phyloP scores from a whole-genome alignment of 2,888 invertebrate species.

The Didymodactylos carnosus region DNA sequence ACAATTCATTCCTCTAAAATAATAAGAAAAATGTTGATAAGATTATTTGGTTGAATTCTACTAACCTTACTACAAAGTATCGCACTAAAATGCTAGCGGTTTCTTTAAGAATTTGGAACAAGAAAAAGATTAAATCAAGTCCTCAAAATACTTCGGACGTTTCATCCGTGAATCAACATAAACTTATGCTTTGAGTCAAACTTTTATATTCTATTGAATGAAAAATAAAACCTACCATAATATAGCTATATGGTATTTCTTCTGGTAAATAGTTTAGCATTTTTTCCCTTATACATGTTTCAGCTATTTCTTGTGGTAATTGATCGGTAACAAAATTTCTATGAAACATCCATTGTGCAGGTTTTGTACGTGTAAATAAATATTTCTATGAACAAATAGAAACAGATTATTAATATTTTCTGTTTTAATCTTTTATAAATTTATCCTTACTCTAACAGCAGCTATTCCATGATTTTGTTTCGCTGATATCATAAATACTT shows the following conservation, averaged over 20 bases:
- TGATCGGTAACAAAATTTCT: constrained; percentile 13
- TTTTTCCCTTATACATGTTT: constrained; percentile 12
- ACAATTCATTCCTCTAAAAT: neutral
- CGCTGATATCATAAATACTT: constrained; percentile 14
- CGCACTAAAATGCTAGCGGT: no score
- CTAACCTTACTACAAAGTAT: no score
- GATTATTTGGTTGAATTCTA: no score
- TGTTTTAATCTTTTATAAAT: no score
- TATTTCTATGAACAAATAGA: neutral
- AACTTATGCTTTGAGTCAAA: neutral
- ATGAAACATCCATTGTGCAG: constrained; percentile 11
- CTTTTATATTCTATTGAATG: neutral
- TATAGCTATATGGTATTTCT: constrained; percentile 12
- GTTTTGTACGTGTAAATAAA: constrained; percentile 4
- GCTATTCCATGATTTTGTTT: constrained; percentile 2
- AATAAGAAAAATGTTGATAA: neutral
- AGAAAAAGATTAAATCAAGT: neutral
- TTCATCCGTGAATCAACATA: neutral
- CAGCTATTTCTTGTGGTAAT: constrained; percentile 14
- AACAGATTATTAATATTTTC: neutral
- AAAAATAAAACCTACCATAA: neutral
- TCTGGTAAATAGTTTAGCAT: constrained; percentile 8
- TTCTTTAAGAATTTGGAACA: neutral
- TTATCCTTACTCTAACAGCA: neutral
- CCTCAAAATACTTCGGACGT: neutral